A percentile compares a stretch with the other conserved stretches of the same genome.
Conservation (phyloP, 2,113 vertebrate species). For the Struthio camelus region DNA sequence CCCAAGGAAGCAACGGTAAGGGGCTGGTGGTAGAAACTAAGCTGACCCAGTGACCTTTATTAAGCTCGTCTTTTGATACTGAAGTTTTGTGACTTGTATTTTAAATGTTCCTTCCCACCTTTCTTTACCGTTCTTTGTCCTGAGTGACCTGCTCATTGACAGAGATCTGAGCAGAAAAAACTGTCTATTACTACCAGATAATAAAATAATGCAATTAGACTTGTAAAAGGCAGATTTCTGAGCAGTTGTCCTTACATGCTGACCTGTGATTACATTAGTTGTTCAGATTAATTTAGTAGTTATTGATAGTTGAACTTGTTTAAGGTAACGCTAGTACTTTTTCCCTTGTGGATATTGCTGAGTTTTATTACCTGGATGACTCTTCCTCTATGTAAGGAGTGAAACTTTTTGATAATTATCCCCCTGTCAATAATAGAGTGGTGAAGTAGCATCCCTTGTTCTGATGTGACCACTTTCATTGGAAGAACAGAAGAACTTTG, state of each 20-base stretch:
- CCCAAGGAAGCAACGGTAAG: background rate
- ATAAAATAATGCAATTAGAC: background rate
- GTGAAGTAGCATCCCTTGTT: background rate
- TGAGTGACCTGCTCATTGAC: background rate
- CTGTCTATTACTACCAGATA: background rate
- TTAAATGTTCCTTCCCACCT: background rate
- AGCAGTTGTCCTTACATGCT: background rate
- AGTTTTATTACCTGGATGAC: background rate
- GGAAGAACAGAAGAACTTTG: background rate
- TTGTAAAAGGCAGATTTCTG: background rate
- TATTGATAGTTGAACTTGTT: background rate
- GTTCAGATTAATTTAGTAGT: too few relatives aligned
- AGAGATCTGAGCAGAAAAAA: background rate
- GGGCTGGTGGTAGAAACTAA: background rate
- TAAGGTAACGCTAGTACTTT: background rate
- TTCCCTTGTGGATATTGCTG: background rate
- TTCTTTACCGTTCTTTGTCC: background rate
- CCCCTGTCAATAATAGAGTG: background rate
- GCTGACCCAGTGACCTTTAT: too few relatives aligned
- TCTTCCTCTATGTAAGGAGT: background rate
- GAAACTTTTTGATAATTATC: background rate
- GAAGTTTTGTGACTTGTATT: background rate
- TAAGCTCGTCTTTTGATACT: too few relatives aligned
- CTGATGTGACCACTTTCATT: accelerated
- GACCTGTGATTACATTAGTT: background rate